A percentile compares a stretch with the other conserved stretches of the same genome.
Evolutionary conservation across 2,797 vertebrate species (phyloP).

Genomic region (Melanotaenia maccullochi): DNA sequence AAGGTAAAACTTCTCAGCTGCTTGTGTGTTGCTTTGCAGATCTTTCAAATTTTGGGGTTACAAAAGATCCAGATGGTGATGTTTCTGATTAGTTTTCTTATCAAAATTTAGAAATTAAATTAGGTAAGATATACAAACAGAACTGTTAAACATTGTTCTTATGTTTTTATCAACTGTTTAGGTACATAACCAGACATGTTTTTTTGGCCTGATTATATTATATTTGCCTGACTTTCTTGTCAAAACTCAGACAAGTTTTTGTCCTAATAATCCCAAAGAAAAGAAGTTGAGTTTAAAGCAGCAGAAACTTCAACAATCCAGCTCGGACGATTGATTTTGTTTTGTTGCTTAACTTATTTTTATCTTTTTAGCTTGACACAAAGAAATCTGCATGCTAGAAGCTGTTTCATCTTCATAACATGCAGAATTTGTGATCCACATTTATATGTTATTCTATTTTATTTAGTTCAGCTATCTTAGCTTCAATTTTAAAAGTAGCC

Average conservation of each 20-base stretch:
- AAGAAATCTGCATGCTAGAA: neutral
- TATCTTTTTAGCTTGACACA: neutral
- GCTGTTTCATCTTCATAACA: neutral
- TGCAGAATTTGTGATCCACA: neutral
- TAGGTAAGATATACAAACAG: neutral
- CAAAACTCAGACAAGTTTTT: neutral
- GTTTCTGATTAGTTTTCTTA: neutral
- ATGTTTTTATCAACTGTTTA: neutral
- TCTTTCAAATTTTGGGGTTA: conserved; percentile 14
- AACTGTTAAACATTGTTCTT: neutral
- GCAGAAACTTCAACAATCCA: neutral
- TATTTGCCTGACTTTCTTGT: no score
- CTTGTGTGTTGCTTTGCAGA: conserved; percentile 24
- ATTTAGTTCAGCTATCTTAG: neutral
- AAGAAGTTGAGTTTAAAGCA: neutral
- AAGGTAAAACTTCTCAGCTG: conserved; percentile 19
- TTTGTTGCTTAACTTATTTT: neutral
- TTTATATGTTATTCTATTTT: neutral
- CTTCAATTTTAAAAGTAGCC: conserved; percentile 7
- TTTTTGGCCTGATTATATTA: no score
- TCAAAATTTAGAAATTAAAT: neutral
- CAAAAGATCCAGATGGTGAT: neutral
- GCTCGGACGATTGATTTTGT: neutral
- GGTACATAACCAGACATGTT: neutral
- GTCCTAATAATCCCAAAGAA: neutral